These are phyloP conservation scores for Andrena flavipes DNA, from an alignment of 2,888 invertebrate genomes.

Conservation along the genomic window DNA sequence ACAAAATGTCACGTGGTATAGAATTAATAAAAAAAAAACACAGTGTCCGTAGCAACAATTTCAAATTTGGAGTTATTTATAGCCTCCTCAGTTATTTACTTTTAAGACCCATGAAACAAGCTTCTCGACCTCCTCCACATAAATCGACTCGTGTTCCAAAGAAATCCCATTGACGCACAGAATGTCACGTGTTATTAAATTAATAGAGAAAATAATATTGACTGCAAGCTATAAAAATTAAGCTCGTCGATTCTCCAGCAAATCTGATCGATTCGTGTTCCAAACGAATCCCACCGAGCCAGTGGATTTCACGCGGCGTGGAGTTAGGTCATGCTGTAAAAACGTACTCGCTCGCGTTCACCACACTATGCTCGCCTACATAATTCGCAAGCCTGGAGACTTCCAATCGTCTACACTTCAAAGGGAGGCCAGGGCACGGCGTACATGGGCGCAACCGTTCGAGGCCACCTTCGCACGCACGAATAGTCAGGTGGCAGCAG, in stretches of 20 bases:
- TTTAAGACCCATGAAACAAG: too few relatives aligned
- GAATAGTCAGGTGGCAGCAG: constrained; percentile 77
- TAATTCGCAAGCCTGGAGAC: constrained; percentile 64
- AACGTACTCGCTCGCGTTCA: constrained; percentile 38
- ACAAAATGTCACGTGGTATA: too few relatives aligned
- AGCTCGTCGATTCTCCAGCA: not conserved
- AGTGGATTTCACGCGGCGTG: constrained; percentile 45
- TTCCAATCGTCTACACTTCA: constrained; percentile 65
- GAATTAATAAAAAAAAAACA: too few relatives aligned
- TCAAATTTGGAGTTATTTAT: too few relatives aligned
- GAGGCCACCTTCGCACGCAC: constrained; percentile 77
- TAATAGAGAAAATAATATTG: too few relatives aligned
- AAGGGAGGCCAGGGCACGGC: constrained; percentile 57
- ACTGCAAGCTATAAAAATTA: too few relatives aligned
- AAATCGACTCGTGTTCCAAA: too few relatives aligned
- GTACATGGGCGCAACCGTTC: constrained; percentile 55
- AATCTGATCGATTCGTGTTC: constrained; percentile 5
- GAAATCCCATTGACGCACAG: too few relatives aligned
- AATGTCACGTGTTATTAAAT: too few relatives aligned
- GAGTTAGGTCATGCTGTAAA: constrained; percentile 68
- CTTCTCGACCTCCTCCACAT: too few relatives aligned
- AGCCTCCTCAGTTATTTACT: too few relatives aligned
- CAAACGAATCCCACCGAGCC: constrained; percentile 29
- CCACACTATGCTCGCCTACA: constrained; percentile 27
- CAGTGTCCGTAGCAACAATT: too few relatives aligned